Base-by-base conservation (phyloP, 2,888 invertebrate species). In the Plebejus anna region DNA sequence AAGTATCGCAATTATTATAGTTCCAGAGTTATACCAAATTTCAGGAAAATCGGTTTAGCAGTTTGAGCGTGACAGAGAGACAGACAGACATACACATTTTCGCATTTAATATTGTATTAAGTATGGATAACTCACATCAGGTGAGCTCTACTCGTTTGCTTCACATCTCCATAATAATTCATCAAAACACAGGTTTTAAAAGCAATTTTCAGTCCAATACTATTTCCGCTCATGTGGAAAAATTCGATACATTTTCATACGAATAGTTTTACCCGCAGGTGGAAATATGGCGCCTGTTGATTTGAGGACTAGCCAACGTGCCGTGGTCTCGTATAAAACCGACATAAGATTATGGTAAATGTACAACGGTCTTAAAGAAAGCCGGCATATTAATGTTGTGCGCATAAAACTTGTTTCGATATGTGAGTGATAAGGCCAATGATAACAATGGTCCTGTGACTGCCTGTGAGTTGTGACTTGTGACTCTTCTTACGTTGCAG, bases 121-220 rank as follows among this genome's bases (percentile, higher is more conserved):
- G 38, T 38, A 38, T 38, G 5, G 1, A 7, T 1, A 11, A 59
- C 22, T 7, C 22, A 5, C 59, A 57, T 57, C 59, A 22, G 57
- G 57, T 22, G 59, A 57, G 22, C 22, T 4, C 1, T 36, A 0
- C 32, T 1, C 1, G 32, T 32, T 61, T 1, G 6, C 32, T 66
- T 66, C 9, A 9, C 13, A 36, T 36, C 13, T 5, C 36, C 13
- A 66, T 66, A 66, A 36, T 0, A 66, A 36, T 36, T 13, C 32
- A 66, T 32, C 11, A 4, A 66, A 66, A 66, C 66, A 32, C 32
- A 32, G 66, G 32, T 36, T 66, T 66, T 36, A 36, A 66, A 66
- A 66, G 32, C 66, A 66, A 66, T 66, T 66, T 32, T 66, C 66
- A 66, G 66, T 32, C 66, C 66, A 66, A 66, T 66, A 36, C 66